A percentile compares a stretch with the other conserved stretches of the same genome.
Conservation (phyloP, 2,797 vertebrate species). For the Sylvilagus floridanus region DNA sequence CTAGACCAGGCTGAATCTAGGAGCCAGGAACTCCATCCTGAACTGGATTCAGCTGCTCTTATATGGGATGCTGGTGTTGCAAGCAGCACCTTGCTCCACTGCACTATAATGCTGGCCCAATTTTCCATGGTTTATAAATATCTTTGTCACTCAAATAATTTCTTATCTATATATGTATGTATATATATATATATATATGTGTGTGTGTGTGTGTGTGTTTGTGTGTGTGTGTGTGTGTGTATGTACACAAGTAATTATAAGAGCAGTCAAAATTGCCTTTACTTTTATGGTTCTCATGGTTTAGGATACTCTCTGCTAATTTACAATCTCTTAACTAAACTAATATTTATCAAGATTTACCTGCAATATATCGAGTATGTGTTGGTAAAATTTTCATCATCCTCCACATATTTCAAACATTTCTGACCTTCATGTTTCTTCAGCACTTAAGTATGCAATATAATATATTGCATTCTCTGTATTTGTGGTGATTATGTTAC, state of each 20-base stretch:
- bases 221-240: no score
- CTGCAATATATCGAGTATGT: neutral
- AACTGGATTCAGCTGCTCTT: no score
- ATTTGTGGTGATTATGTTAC: neutral
- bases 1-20: no score
- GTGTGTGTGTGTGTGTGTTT: no score
- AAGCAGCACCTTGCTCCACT: no score
- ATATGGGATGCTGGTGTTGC: no score
- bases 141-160: neutral
- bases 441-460: neutral
- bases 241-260: neutral
- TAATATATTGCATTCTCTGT: neutral
- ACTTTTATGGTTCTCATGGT: neutral
- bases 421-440: neutral
- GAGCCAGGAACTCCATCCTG: no score
- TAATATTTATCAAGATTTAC: neutral
- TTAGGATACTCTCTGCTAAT: neutral
- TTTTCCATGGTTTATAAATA: neutral
- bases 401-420: neutral
- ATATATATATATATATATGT: no score
- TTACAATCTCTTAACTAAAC: neutral
- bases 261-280: neutral
- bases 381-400: neutral
- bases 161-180: neutral
- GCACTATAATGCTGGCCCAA: no score